Percentiles rank a stretch among this genome's conserved stretches.
Conservation (phyloP, 30 jellyfish, hydroid and myxozoan species). For the Turritopsis rubra region DNA sequence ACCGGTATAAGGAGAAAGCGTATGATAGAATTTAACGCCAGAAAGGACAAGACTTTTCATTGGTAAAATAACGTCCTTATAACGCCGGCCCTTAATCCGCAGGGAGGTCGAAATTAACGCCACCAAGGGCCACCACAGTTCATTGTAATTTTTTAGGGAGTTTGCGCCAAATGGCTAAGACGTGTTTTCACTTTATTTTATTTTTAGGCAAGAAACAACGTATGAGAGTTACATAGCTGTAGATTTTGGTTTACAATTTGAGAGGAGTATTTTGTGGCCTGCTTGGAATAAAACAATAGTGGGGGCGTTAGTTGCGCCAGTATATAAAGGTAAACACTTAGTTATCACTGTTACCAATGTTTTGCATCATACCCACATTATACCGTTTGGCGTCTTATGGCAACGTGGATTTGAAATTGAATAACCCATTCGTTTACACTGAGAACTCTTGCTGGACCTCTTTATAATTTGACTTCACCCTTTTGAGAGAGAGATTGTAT, state of each 20-base stretch:
- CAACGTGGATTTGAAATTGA: no score
- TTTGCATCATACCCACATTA: background rate
- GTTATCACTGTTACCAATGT: background rate
- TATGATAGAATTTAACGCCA: no score
- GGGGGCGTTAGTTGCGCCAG: background rate
- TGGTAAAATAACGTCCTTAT: no score
- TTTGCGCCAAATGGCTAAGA: background rate
- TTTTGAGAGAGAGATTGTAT: no score
- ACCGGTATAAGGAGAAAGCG: no score
- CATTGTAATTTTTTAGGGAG: no score
- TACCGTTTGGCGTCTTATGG: background rate
- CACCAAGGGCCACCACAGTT: background rate
- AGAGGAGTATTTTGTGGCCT: slow-evolving; percentile 9
- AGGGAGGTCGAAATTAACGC: no score
- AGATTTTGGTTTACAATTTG: slow-evolving; percentile 11
- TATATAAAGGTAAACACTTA: background rate
- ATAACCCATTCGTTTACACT: no score
- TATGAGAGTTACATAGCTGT: background rate
- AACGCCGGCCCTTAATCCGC: no score
- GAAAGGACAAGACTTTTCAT: no score
- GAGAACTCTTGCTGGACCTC: no score
- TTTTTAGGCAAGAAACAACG: background rate
- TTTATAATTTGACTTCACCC: no score
- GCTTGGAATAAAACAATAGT: slow-evolving; percentile 21
- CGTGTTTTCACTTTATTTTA: background rate